Percentiles rank a stretch among this genome's conserved stretches.
Conservation (phyloP, 2,113 vertebrate genomes). For the Morone saxatilis region DNA sequence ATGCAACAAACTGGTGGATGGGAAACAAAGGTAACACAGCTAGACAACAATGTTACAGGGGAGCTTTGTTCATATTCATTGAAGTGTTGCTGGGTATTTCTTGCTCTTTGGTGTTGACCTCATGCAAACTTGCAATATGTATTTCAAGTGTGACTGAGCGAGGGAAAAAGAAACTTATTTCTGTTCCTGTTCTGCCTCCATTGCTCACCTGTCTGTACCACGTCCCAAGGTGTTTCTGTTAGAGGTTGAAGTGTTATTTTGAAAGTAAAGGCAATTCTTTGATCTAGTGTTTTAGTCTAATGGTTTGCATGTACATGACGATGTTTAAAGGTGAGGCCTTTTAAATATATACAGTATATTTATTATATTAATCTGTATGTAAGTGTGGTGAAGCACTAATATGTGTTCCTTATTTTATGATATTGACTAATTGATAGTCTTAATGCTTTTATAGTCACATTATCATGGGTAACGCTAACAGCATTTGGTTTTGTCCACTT, state of each 20-base stretch:
- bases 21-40: slow-evolving; percentile 5
- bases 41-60: slow-evolving; percentile 4
- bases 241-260: not conserved
- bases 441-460: too few species aligned
- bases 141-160: slow-evolving; percentile 25
- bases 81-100: slow-evolving; percentile 6
- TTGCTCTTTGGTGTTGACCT: slow-evolving; percentile 36
- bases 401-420: not conserved
- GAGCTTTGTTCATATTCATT: slow-evolving; percentile 16
- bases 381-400: too few species aligned
- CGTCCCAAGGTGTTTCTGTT: slow-evolving; percentile 23
- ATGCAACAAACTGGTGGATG: slow-evolving; percentile 14
- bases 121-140: slow-evolving; percentile 4
- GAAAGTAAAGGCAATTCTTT: slow-evolving; percentile 16
- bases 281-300: not conserved
- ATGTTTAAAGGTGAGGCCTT: not conserved
- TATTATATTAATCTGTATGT: not conserved
- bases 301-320: not conserved
- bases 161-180: slow-evolving; percentile 12
- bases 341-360: not conserved
- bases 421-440: too few species aligned
- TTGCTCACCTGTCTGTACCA: not conserved
- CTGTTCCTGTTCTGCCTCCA: not conserved
- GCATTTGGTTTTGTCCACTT: not conserved
- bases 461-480: not conserved